Percentiles rank a stretch among this genome's conserved stretches.
phyloP scores from a whole-genome alignment of 2,113 vertebrate species.

The Aramus guarauna region DNA sequence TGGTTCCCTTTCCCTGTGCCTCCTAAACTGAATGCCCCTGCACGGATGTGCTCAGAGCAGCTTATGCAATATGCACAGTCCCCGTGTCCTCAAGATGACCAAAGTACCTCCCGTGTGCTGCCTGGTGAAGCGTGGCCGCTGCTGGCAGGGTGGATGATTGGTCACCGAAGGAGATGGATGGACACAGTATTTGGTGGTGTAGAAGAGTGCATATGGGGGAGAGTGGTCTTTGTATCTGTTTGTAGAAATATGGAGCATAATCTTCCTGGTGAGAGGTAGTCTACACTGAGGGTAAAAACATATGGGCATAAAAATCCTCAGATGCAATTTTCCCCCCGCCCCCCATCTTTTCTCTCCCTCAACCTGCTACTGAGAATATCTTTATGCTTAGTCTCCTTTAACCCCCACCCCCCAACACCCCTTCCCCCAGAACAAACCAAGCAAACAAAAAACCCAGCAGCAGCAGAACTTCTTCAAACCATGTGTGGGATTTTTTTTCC shows the following conservation, averaged over 20 bases:
- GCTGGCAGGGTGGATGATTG: background rate
- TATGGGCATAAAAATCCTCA: background rate
- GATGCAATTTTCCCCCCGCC: no score
- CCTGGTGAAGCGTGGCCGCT: background rate
- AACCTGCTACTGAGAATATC: background rate
- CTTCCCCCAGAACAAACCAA: background rate
- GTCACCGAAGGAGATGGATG: background rate
- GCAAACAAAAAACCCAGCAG: background rate
- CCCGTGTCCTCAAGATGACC: background rate
- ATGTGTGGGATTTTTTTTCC: background rate
- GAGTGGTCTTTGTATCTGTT: background rate
- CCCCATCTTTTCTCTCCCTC: background rate
- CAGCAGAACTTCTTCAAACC: background rate
- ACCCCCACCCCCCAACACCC: fast-evolving
- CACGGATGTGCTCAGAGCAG: background rate
- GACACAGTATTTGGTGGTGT: background rate
- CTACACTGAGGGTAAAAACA: background rate
- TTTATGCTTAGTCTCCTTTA: background rate
- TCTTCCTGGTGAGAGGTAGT: background rate
- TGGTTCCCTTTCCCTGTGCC: background rate
- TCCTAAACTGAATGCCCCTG: background rate
- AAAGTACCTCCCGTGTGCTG: background rate
- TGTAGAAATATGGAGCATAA: background rate
- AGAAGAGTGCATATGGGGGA: background rate
- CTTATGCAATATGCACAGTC: background rate